A percentile compares a stretch with the other conserved stretches of the same genome.
These are phyloP conservation scores for Venturia canescens DNA, from an alignment of 1,140 invertebrate species.

Conservation along the genomic window DNA sequence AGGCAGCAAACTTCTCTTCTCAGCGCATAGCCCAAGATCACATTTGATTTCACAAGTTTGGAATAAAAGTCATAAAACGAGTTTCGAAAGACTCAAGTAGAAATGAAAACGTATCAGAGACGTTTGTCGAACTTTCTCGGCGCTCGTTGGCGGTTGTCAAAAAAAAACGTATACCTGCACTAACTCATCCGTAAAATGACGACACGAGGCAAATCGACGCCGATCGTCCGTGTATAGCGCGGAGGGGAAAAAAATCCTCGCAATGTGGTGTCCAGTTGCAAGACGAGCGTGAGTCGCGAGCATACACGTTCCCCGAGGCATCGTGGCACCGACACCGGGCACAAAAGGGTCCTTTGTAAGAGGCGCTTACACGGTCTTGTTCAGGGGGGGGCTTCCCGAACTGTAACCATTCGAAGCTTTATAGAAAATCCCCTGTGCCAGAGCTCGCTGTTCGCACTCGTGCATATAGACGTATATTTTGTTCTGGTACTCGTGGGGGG, in stretches of 20 bases:
- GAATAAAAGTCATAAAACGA: too few relatives aligned
- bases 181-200: slow-evolving; percentile 53
- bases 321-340: slow-evolving; percentile 27
- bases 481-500: slow-evolving; percentile 49
- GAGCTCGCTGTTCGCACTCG: slow-evolving; percentile 17
- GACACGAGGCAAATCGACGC: slow-evolving; percentile 53
- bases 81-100: too few relatives aligned
- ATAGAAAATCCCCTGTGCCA: slow-evolving; percentile 49
- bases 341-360: slow-evolving; percentile 73
- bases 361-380: slow-evolving; percentile 46
- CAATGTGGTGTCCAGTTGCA: slow-evolving; percentile 71
- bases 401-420: slow-evolving; percentile 41
- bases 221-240: slow-evolving; percentile 44
- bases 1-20: too few relatives aligned
- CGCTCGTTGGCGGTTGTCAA: not conserved
- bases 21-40: too few relatives aligned
- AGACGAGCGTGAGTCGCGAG: slow-evolving; percentile 52
- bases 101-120: not conserved
- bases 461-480: slow-evolving; percentile 19
- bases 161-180: slow-evolving; percentile 37
- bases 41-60: too few relatives aligned
- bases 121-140: not conserved
- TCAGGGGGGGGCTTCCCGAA: slow-evolving; percentile 13
- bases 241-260: slow-evolving; percentile 48
- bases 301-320: slow-evolving; percentile 47